Conservation (phyloP, 53 echinoderm and acorn worm genomes). For the Zoroaster sp. region DNA sequence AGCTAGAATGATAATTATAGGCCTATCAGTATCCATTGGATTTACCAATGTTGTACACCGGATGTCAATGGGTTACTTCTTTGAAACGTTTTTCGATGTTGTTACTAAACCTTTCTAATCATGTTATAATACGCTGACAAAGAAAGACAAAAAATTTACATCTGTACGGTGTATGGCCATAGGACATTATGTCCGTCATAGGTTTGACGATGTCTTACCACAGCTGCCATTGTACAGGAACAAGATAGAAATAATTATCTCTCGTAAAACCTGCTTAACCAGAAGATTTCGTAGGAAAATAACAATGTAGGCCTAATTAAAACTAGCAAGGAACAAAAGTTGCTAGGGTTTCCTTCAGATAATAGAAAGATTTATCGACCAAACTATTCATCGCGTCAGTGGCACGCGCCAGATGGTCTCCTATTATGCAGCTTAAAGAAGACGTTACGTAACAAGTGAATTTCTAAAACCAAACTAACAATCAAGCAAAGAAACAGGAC, state of each 20-base stretch:
- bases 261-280: not conserved
- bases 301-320: not conserved
- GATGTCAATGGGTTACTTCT: too few species aligned
- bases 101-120: too few species aligned
- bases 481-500: not conserved
- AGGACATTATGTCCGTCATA: not conserved
- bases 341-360: not conserved
- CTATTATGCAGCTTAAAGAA: not conserved
- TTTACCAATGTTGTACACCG: too few species aligned
- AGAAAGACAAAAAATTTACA: too few species aligned
- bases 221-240: not conserved
- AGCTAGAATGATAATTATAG: too few species aligned
- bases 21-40: too few species aligned
- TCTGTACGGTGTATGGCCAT: too few species aligned
- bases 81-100: too few species aligned
- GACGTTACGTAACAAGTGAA: slow-evolving; percentile 23
- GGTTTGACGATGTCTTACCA: not conserved
- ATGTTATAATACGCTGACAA: not conserved
- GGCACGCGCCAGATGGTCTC: slow-evolving; percentile 48
- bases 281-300: not conserved
- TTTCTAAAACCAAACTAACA: not conserved
- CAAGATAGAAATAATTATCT: not conserved
- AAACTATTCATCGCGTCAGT: not conserved
- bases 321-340: not conserved
- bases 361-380: not conserved